A percentile compares a stretch with the other conserved stretches of the same genome.
Conservation (phyloP, 2,888 invertebrate species). For the Acutogordius australiensis region DNA sequence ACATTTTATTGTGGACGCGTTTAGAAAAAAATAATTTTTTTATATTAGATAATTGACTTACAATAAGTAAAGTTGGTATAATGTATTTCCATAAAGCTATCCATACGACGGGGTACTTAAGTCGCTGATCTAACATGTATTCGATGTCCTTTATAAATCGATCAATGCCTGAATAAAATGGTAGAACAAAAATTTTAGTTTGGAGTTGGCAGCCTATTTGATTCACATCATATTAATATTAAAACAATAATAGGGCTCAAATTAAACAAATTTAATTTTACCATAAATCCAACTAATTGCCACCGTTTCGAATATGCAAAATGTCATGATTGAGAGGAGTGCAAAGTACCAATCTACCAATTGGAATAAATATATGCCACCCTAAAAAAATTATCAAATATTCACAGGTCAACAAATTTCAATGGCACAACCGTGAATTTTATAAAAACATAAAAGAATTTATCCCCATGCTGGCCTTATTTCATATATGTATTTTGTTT, state of each 20-base stretch:
- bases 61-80: neutral
- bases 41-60: neutral
- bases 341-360: constrained; percentile 25
- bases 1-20: too few relatives aligned
- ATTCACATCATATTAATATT: too few relatives aligned
- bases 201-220: too few relatives aligned
- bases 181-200: too few relatives aligned
- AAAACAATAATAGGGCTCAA: too few relatives aligned
- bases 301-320: constrained; percentile 21
- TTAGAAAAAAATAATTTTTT: neutral
- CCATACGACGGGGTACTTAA: too few relatives aligned
- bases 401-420: too few relatives aligned
- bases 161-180: neutral
- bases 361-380: constrained; percentile 24
- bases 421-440: too few relatives aligned
- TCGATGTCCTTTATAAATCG: neutral
- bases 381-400: too few relatives aligned
- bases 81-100: neutral
- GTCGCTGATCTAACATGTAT: neutral
- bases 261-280: constrained; percentile 16
- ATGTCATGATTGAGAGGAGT: constrained; percentile 25
- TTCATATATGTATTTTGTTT: too few relatives aligned
- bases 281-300: constrained; percentile 23
- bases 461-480: too few relatives aligned
- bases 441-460: too few relatives aligned